Evolutionary conservation across 2,888 invertebrate genomes (phyloP).

Genomic region (Archips crataeganus): DNA sequence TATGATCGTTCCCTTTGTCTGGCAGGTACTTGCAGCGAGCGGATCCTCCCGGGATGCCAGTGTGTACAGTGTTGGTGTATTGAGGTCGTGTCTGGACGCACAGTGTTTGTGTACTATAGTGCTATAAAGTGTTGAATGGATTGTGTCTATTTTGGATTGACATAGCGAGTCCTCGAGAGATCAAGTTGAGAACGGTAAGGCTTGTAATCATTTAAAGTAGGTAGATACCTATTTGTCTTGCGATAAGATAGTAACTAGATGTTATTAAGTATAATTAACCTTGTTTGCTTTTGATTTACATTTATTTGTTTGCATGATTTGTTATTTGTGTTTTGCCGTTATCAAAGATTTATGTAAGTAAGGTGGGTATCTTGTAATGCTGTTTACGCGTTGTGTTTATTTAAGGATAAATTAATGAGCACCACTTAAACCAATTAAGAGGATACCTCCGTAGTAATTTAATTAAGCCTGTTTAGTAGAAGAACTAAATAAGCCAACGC

Average conservation of each 20-base stretch:
- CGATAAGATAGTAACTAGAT: constrained; percentile 41
- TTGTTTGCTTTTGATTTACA: constrained; percentile 44
- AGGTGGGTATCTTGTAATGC: constrained; percentile 23
- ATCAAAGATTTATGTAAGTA: constrained; percentile 37
- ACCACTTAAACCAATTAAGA: constrained; percentile 26
- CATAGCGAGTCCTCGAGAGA: constrained; percentile 80
- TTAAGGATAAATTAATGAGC: constrained; percentile 37
- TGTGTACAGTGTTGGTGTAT: constrained; percentile 82
- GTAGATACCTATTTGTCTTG: constrained; percentile 31
- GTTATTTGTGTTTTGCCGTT: constrained; percentile 40
- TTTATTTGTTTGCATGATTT: constrained; percentile 44
- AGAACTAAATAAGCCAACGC: not conserved
- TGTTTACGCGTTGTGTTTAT: constrained; percentile 28
- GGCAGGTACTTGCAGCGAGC: constrained; percentile 61
- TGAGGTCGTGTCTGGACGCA: constrained; percentile 74
- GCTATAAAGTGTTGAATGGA: constrained; percentile 80
- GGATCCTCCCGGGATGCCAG: constrained; percentile 72
- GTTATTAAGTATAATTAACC: constrained; percentile 42
- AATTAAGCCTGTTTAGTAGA: not conserved
- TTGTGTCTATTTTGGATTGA: constrained; percentile 83
- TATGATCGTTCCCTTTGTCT: constrained; percentile 71
- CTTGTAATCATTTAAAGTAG: constrained; percentile 44
- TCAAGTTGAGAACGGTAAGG: constrained; percentile 82
- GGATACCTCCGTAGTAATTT: constrained; percentile 8
- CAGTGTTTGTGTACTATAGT: constrained; percentile 82